Percentiles rank a stretch among this genome's conserved stretches.
These are phyloP conservation scores for Rhizoglyphus robini DNA, from an alignment of 1,140 invertebrate genomes.

Conservation along the genomic window DNA sequence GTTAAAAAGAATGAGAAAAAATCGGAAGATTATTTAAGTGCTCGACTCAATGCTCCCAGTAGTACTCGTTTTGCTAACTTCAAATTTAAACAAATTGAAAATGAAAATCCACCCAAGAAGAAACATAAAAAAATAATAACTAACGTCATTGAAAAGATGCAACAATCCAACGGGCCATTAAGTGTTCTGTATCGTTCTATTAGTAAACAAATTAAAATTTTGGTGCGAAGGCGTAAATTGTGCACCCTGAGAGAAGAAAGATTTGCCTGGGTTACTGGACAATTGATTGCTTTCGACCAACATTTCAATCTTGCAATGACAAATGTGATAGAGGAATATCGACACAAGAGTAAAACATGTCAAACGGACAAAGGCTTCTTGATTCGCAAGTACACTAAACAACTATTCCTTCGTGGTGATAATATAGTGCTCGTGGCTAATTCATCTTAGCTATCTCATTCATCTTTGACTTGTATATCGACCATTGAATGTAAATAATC, in stretches of 20 bases:
- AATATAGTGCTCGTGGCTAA: slow-evolving; percentile 51
- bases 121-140: not conserved
- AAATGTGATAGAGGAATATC: slow-evolving; percentile 59
- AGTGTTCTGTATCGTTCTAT: not conserved
- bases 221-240: not conserved
- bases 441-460: not conserved
- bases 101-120: not conserved
- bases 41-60: not conserved
- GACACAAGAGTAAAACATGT: not conserved
- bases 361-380: slow-evolving; percentile 35
- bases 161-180: not conserved
- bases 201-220: not conserved
- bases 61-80: not conserved
- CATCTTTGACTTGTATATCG: too few relatives aligned
- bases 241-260: not conserved
- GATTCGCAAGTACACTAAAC: slow-evolving; percentile 48
- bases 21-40: not conserved
- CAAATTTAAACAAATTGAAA: not conserved
- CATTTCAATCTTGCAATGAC: slow-evolving; percentile 80
- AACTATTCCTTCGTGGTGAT: slow-evolving; percentile 68
- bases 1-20: not conserved
- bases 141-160: slow-evolving; percentile 3
- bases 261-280: slow-evolving; percentile 42
- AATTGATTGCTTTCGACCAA: slow-evolving; percentile 76
- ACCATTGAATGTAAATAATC: not conserved